phyloP scores from a whole-genome alignment of 2,888 invertebrate species.

The Lepetodrilus schrolli region DNA sequence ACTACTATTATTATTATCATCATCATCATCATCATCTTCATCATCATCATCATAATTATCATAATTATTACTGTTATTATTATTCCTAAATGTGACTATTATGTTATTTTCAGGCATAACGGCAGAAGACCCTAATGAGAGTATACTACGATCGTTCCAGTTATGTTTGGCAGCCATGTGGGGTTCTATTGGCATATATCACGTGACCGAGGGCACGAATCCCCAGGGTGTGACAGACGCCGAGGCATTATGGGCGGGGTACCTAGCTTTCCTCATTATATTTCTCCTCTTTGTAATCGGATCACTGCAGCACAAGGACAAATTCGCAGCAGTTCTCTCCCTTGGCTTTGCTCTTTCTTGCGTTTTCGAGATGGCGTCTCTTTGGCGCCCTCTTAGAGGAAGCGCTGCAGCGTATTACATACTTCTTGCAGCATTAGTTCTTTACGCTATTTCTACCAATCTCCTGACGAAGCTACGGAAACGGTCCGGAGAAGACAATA shows the following conservation, averaged over 20 bases:
- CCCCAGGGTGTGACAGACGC: slow-evolving; percentile 34
- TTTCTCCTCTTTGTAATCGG: slow-evolving; percentile 47
- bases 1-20: neutral
- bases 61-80: too few relatives aligned
- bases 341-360: slow-evolving; percentile 45
- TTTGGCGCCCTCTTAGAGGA: slow-evolving; percentile 47
- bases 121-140: slow-evolving; percentile 42
- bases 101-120: slow-evolving; percentile 47
- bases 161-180: slow-evolving; percentile 50
- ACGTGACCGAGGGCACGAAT: slow-evolving; percentile 37
- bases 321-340: slow-evolving; percentile 45
- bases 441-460: slow-evolving; percentile 41
- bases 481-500: slow-evolving; percentile 23
- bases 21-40: neutral
- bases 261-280: slow-evolving; percentile 46
- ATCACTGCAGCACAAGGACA: slow-evolving; percentile 40
- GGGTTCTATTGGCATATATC: slow-evolving; percentile 48
- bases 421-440: slow-evolving; percentile 42
- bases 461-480: slow-evolving; percentile 35
- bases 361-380: slow-evolving; percentile 48
- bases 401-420: slow-evolving; percentile 52
- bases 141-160: slow-evolving; percentile 45
- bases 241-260: slow-evolving; percentile 51
- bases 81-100: too few relatives aligned
- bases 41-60: too few relatives aligned